phyloP scores from a whole-genome alignment of 2,797 vertebrate species.

The Platalea minor region DNA sequence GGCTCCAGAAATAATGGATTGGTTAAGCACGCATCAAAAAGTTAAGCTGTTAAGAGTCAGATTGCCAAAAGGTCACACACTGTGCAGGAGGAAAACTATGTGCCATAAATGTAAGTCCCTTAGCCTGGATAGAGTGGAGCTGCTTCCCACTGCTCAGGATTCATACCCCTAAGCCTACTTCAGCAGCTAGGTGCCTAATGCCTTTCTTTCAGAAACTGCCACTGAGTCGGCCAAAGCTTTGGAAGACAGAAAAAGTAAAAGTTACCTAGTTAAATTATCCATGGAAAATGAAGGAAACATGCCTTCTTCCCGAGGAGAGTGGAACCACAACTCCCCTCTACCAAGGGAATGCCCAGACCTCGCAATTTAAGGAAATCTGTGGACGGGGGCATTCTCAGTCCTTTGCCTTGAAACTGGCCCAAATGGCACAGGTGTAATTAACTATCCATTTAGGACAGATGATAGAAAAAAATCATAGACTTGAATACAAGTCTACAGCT shows the following conservation, averaged over 20 bases:
- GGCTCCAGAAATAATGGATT: slow-evolving; percentile 29
- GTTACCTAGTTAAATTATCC: background rate
- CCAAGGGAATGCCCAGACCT: background rate
- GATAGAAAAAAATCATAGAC: background rate
- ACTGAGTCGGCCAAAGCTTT: background rate
- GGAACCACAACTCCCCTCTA: background rate
- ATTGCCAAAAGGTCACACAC: slow-evolving; percentile 10
- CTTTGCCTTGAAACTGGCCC: background rate
- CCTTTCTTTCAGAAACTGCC: background rate
- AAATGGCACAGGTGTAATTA: background rate
- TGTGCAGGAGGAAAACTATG: background rate
- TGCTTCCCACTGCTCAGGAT: background rate
- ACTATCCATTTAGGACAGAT: background rate
- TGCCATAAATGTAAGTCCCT: background rate
- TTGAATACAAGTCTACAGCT: background rate
- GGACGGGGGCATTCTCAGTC: accelerated
- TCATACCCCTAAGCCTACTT: background rate
- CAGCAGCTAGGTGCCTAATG: background rate
- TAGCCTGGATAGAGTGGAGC: background rate
- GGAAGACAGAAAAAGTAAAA: background rate
- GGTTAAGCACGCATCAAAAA: slow-evolving; percentile 28
- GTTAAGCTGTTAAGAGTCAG: slow-evolving; percentile 21
- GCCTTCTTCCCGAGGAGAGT: background rate
- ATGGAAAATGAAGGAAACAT: background rate
- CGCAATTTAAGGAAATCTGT: background rate